Conservation (phyloP, 2,797 vertebrate species). For the Chromis chromis region DNA sequence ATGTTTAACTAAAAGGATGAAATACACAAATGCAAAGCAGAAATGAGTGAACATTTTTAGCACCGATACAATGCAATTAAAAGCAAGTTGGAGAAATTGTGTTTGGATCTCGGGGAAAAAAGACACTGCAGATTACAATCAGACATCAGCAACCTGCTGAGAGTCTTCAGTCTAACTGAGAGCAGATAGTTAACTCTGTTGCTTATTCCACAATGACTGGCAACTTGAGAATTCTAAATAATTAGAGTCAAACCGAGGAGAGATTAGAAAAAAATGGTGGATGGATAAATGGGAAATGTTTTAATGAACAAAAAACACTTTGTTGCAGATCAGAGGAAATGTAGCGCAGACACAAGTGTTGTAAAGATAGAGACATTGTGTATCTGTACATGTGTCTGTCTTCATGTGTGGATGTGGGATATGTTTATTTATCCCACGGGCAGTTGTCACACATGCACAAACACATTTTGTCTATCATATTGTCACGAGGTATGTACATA, state of each 20-base stretch:
- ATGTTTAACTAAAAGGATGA: slow-evolving; percentile 9
- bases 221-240: slow-evolving; percentile 54
- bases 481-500: background rate
- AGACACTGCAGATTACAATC: slow-evolving; percentile 56
- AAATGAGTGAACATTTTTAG: slow-evolving; percentile 17
- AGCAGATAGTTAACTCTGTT: slow-evolving; percentile 54
- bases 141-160: slow-evolving; percentile 71
- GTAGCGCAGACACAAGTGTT: slow-evolving; percentile 1
- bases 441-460: background rate
- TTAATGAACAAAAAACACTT: slow-evolving; percentile 28
- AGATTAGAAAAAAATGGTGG: slow-evolving; percentile 27
- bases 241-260: slow-evolving; percentile 53
- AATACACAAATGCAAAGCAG: slow-evolving; percentile 2
- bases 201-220: slow-evolving; percentile 38
- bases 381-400: background rate
- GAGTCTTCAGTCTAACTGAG: slow-evolving; percentile 61
- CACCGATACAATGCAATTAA: slow-evolving; percentile 41
- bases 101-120: slow-evolving; percentile 41
- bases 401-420: background rate
- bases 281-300: slow-evolving; percentile 31
- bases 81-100: slow-evolving; percentile 39
- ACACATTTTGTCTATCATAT: no score
- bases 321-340: slow-evolving; percentile 2
- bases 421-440: background rate
- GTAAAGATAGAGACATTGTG: background rate